Base-by-base conservation (phyloP, 2,888 invertebrate species). In the Eupeodes luniger region DNA sequence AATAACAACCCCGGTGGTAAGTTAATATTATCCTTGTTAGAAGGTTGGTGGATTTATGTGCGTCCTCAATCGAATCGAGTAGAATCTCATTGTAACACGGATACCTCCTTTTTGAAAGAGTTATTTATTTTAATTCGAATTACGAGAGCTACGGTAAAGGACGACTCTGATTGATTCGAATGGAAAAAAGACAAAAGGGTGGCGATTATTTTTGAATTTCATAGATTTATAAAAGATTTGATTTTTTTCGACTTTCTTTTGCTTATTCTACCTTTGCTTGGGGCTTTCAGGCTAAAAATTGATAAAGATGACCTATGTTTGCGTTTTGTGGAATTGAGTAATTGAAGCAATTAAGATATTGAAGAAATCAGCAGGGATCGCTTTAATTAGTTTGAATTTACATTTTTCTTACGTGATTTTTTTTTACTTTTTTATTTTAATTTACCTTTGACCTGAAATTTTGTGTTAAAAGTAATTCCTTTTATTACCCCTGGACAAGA, bases 1-100 rank as follows among this genome's bases (percentile, higher is more conserved):
- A 40, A 47, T 40, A 47, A 53, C 53, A 69, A 53, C 53, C 53
- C 27, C 27, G 27, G 27, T 27, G 53, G 69, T 36, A 40, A 69
- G 69, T 69, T 69, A 55, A 69, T 69, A 44, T 64, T 19, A 47
- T 64, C 36, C 53, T 69, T 53, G n/a, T 64, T 64, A 16, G n/a
- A 40, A 53, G 69, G 36, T 16, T 40, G 40, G 16, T 53, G 40
- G 53, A 40, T 55, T 69, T 69, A 55, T 16, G 69, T 5, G 11
- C 7, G 7, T 27, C 27, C 16, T 53, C 36, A 53, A 16, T 0
- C 5, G 40, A 1, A 40, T 40, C 40, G 6, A 36, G 69, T 27
- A 27, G 27, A 27, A 27, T 53, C 53, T 51, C 40, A 55, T 16
- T 27, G 66, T 49, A 34, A 40, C 62, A n/a, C 40, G 12, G 47